Conservation (phyloP, 2,888 invertebrate species). For the Amphimallon solstitiale region DNA sequence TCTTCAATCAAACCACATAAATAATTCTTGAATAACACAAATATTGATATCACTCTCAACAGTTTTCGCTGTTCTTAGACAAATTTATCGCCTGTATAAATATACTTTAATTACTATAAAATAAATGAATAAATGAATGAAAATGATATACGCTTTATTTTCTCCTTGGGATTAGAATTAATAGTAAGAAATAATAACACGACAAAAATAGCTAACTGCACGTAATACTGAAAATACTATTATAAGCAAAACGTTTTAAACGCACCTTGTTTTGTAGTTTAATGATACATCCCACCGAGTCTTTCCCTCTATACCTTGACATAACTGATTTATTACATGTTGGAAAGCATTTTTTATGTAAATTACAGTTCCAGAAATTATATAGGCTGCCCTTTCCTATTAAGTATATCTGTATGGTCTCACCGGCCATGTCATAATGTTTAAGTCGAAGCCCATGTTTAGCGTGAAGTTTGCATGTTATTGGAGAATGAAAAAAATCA, state of each 20-base stretch:
- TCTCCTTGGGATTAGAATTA: no score
- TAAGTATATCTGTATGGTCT: slow-evolving; percentile 25
- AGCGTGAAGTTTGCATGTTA: slow-evolving; percentile 34
- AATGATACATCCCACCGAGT: neutral
- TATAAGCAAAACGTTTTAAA: neutral
- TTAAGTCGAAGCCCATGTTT: slow-evolving; percentile 16
- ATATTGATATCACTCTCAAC: no score
- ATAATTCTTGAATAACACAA: no score
- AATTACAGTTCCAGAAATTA: slow-evolving; percentile 20
- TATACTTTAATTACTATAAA: no score
- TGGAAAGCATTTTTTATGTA: slow-evolving; percentile 24
- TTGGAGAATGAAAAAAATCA: slow-evolving; percentile 3
- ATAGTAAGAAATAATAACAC: no score
- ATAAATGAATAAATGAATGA: no score
- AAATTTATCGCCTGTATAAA: no score
- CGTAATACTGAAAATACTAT: neutral
- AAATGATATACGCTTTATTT: no score
- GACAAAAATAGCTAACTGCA: no score
- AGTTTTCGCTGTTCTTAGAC: no score
- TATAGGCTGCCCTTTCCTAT: slow-evolving; percentile 25
- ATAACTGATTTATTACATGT: slow-evolving; percentile 21
- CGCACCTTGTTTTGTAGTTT: neutral
- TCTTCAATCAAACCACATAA: no score
- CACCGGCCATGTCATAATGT: slow-evolving; percentile 34
- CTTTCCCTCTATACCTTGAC: slow-evolving; percentile 10